phyloP scores from a whole-genome alignment of 2,888 invertebrate species.

The Tetrapedia diversipes region DNA sequence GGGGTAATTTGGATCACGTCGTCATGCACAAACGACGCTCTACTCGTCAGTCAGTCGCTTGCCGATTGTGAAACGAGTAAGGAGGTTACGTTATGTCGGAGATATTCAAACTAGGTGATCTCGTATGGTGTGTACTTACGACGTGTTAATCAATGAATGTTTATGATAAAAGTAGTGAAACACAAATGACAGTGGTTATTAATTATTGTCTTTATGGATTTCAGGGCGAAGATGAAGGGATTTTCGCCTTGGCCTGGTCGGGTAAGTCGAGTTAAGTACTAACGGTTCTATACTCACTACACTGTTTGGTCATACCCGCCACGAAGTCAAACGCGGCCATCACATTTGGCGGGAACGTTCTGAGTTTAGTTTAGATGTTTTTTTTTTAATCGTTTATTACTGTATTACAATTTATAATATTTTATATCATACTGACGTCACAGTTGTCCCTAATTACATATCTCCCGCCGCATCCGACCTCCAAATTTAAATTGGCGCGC shows the following conservation, averaged over 20 bases:
- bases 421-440: slow-evolving; percentile 37
- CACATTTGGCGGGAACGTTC: slow-evolving; percentile 71
- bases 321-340: slow-evolving; percentile 66
- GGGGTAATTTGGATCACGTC: slow-evolving; percentile 74
- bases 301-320: slow-evolving; percentile 71
- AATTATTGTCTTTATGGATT: slow-evolving; percentile 81
- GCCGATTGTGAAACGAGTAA: slow-evolving; percentile 74
- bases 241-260: slow-evolving; percentile 98
- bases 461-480: slow-evolving; percentile 78
- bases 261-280: slow-evolving; percentile 87
- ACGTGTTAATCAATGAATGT: slow-evolving; percentile 46
- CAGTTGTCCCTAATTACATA: slow-evolving; percentile 50
- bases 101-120: slow-evolving; percentile 87
- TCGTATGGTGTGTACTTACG: slow-evolving; percentile 87
- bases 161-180: slow-evolving; percentile 39
- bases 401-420: slow-evolving; percentile 12
- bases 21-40: slow-evolving; percentile 79
- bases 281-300: slow-evolving; percentile 80
- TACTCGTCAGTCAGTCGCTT: slow-evolving; percentile 79
- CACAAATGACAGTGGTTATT: slow-evolving; percentile 42
- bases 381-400: neutral
- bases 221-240: slow-evolving; percentile 99
- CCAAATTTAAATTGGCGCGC: slow-evolving; percentile 81
- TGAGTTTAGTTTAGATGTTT: neutral
- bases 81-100: slow-evolving; percentile 83